Evolutionary conservation across 2,797 vertebrate genomes (phyloP).

Genomic region (Coilia nasus): DNA sequence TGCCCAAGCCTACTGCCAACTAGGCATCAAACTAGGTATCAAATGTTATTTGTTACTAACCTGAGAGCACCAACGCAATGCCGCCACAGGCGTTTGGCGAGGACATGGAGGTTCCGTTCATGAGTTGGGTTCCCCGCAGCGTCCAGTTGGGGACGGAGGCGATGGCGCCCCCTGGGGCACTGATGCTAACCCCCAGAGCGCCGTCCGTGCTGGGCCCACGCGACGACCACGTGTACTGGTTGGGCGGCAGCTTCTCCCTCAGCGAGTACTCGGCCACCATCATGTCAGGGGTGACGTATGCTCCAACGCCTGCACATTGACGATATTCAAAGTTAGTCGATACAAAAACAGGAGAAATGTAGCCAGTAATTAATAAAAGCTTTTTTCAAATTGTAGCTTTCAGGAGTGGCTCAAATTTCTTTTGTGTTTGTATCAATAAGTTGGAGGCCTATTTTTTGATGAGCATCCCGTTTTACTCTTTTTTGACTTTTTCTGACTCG

Average conservation of each 20-base stretch:
- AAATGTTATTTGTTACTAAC: neutral
- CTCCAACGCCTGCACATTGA: conserved; percentile 85
- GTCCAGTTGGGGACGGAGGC: conserved; percentile 99
- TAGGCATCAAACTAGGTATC: too few relatives aligned
- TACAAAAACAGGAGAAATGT: too few relatives aligned
- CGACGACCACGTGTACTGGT: conserved; percentile 99
- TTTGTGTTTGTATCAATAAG: too few relatives aligned
- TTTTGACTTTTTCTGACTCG: too few relatives aligned
- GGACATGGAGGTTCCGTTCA: conserved; percentile 99
- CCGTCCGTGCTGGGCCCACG: conserved; percentile 95
- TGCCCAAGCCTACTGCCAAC: too few relatives aligned
- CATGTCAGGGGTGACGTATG: conserved; percentile 98
- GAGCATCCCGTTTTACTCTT: too few relatives aligned
- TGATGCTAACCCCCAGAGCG: conserved; percentile 96
- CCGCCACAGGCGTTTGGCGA: conserved; percentile 98
- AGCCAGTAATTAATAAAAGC: too few relatives aligned
- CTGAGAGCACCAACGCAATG: conserved; percentile 89
- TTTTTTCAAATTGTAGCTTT: too few relatives aligned
- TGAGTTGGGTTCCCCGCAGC: conserved; percentile 93
- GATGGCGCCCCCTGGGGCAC: conserved; percentile 96
- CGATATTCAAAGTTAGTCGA: too few relatives aligned
- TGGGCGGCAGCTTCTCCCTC: conserved; percentile 95
- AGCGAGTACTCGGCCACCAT: conserved; percentile 98
- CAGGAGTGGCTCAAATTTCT: too few relatives aligned
- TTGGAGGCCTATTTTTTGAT: too few relatives aligned